Percentiles rank a stretch among this genome's conserved stretches.
Conservation (phyloP, 2,113 vertebrate species). For the Scomber scombrus region DNA sequence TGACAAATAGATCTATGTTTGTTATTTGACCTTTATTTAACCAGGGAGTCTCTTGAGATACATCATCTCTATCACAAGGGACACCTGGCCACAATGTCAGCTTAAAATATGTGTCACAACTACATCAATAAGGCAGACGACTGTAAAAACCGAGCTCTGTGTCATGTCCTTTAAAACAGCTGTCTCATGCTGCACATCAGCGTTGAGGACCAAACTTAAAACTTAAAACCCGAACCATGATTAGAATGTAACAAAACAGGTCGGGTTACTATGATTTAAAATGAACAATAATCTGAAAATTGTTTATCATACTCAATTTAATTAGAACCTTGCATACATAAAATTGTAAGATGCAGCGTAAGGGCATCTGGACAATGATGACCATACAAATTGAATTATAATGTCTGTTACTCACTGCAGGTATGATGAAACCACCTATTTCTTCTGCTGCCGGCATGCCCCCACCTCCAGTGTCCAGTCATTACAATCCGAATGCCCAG, state of each 20-base stretch:
- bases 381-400: neutral
- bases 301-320: too few relatives aligned
- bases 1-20: neutral
- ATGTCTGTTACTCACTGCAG: slow-evolving; percentile 75
- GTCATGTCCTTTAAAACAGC: neutral
- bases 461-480: slow-evolving; percentile 74
- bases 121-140: neutral
- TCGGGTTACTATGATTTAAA: neutral
- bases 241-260: neutral
- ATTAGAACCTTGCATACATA: neutral
- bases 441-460: slow-evolving; percentile 77
- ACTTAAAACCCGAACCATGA: too few relatives aligned
- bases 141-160: neutral
- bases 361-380: neutral
- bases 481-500: slow-evolving; percentile 79
- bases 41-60: too few relatives aligned
- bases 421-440: slow-evolving; percentile 85
- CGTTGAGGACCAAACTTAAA: neutral
- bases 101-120: too few relatives aligned
- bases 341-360: neutral
- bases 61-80: too few relatives aligned
- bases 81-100: too few relatives aligned
- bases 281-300: too few relatives aligned
- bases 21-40: too few relatives aligned
- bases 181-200: neutral